These are phyloP conservation scores for Colinus virginianus DNA, from an alignment of 2,113 vertebrate species.

Conservation along the genomic window DNA sequence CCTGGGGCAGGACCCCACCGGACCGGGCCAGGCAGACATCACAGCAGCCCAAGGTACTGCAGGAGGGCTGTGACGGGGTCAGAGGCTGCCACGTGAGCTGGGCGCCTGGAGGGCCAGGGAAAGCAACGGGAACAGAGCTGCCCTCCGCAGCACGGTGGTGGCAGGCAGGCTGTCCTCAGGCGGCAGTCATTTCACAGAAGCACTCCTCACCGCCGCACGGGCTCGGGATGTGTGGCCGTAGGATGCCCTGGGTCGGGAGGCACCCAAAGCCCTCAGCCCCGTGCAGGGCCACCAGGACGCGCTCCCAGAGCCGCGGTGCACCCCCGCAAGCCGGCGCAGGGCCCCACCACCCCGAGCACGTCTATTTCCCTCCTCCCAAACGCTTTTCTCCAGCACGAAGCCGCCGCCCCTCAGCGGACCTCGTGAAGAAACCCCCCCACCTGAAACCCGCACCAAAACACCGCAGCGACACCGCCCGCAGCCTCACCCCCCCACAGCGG, in stretches of 20 bases:
- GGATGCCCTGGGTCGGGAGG: background rate
- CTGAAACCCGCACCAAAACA: too few species aligned
- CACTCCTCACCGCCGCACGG: background rate
- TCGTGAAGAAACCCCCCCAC: too few species aligned
- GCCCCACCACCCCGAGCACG: too few species aligned
- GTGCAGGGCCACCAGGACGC: background rate
- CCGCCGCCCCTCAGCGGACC: too few species aligned
- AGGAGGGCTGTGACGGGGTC: accelerated
- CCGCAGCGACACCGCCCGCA: too few species aligned
- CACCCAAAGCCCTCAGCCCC: background rate
- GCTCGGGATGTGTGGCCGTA: accelerated
- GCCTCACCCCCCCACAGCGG: too few species aligned
- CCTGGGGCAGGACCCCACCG: background rate
- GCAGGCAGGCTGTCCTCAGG: background rate
- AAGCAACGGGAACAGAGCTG: background rate
- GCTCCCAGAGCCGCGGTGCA: too few species aligned
- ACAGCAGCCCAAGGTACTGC: background rate
- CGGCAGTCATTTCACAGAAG: accelerated
- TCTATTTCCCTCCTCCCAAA: too few species aligned
- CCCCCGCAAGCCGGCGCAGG: too few species aligned
- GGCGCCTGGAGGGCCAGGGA: background rate
- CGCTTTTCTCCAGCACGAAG: too few species aligned
- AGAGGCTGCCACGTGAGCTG: background rate
- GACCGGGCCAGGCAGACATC: too few species aligned
- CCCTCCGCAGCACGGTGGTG: background rate